phyloP scores from a whole-genome alignment of 2,797 vertebrate genomes.

The Clarias fuscus region DNA sequence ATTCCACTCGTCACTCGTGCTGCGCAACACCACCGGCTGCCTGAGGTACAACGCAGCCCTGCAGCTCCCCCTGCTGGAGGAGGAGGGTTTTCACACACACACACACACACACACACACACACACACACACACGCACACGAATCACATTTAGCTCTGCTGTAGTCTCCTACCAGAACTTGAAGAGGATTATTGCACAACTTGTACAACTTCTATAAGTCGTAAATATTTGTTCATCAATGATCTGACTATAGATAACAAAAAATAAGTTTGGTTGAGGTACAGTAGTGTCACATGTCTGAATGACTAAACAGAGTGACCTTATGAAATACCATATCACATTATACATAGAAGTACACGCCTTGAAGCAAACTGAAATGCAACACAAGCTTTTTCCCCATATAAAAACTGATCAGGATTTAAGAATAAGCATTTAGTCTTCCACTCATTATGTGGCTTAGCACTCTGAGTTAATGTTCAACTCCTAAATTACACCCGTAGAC shows the following conservation, averaged over 20 bases:
- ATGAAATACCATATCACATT: too few relatives aligned
- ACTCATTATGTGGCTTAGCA: constrained; percentile 36
- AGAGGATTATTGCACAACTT: not conserved
- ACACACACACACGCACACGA: not conserved
- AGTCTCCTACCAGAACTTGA: not conserved
- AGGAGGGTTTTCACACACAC: not conserved
- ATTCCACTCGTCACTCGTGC: constrained; percentile 94
- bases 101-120: not conserved
- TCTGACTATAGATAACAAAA: not conserved
- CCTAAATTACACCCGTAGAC: not conserved
- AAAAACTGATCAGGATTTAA: not conserved
- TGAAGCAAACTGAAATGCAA: too few relatives aligned
- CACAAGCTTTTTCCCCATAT: not conserved
- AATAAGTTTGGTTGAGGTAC: not conserved
- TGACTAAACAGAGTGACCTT: too few relatives aligned
- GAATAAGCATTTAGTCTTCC: constrained; percentile 27
- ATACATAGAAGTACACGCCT: too few relatives aligned
- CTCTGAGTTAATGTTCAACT: not conserved
- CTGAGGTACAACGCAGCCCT: constrained; percentile 81
- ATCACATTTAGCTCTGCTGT: too few relatives aligned
- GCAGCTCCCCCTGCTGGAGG: constrained; percentile 27
- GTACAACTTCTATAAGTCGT: not conserved
- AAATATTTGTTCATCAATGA: not conserved
- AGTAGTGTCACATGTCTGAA: too few relatives aligned
- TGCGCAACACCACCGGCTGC: constrained; percentile 94